Evolutionary conservation across 2,888 invertebrate genomes (phyloP), one percentile per base, ranked within the genome.

Genomic region (Fragum sueziense): DNA sequence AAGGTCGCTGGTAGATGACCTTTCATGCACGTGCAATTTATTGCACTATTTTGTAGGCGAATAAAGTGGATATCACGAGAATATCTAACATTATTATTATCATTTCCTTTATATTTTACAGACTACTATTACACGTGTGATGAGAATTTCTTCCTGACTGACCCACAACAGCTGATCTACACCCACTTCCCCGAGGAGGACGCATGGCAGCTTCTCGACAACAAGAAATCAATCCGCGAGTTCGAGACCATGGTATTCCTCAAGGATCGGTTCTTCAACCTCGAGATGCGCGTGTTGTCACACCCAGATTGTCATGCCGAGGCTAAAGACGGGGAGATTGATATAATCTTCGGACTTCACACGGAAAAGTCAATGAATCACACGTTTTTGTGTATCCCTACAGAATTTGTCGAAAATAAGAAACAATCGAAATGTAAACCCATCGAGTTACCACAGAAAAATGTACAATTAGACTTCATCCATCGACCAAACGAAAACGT

Each of bases 131-230:
- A 90, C 80, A 86, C 80, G 33, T 85, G 88, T 47, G 91, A 91
- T 76, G 91, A 92, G 75, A 90, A 90, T 76, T 92, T 89, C 75
- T 92, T 92, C 85, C 85, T 92, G 25, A 86, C 91, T 1, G 91
- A 92, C 70, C 91, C 91, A 1, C 88, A 90, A 33, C 86, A 88
- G 71, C 70, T 92, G 29, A 87, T 89, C 14, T 85, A 87, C 59
- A 91, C 90, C 0, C 91, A 92, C 74, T 86, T 90, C 34, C 91
- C 91, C 0, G 85, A 88, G 41, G 86, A 88, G 34, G 65, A 76
- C 7, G 80, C 84, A 20, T 92, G 91, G 91, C 91, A 92, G 76
- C 82, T 92, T 6, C 67, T 90, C 29, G 84, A 86, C 51, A 70
- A 77, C 6, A 88, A 89, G 7, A 83, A 89, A 25, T 79, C 87